These are phyloP conservation scores for Megaptera novaeangliae DNA, from an alignment of 2,113 vertebrate species.

Conservation along the genomic window DNA sequence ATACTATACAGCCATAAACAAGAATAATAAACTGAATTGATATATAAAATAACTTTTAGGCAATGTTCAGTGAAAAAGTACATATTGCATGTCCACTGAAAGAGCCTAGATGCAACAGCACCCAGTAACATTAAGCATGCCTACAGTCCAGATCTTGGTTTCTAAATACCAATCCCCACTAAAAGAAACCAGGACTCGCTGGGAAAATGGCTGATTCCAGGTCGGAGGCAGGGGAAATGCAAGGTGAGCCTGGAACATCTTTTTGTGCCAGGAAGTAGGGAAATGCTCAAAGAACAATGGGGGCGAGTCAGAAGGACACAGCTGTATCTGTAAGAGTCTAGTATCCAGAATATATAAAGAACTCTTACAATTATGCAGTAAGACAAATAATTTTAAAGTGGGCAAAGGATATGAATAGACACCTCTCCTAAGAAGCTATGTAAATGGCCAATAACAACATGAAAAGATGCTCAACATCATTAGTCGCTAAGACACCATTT, in stretches of 20 bases:
- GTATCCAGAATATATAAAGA: background rate
- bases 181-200: background rate
- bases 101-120: background rate
- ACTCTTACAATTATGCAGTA: background rate
- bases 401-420: background rate
- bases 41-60: background rate
- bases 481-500: background rate
- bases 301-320: background rate
- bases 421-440: background rate
- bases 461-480: background rate
- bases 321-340: background rate
- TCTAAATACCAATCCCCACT: background rate
- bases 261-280: background rate
- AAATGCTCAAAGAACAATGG: background rate
- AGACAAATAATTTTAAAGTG: background rate
- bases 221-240: background rate
- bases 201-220: background rate
- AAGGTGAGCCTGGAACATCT: background rate
- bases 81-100: background rate
- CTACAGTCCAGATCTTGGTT: background rate
- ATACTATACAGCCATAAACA: background rate
- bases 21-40: background rate
- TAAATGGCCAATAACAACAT: background rate
- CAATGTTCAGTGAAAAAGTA: background rate
- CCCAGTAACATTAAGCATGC: background rate